Evolutionary conservation across 2,797 vertebrate genomes (phyloP), one percentile per base, ranked within the genome.

Genomic region (Prunella strophiata): DNA sequence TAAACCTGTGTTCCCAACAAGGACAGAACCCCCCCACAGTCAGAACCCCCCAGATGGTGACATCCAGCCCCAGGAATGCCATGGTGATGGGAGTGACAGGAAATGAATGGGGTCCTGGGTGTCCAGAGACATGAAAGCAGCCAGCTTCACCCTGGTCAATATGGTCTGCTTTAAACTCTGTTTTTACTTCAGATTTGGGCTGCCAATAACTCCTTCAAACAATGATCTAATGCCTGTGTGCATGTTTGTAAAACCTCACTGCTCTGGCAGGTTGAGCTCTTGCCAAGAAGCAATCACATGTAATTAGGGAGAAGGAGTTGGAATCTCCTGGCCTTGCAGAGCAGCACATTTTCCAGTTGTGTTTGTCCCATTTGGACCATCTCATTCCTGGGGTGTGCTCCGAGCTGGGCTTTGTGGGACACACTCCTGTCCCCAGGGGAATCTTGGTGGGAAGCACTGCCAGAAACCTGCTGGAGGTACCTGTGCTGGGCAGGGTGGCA

Each of bases 161-260:
- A 77, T 93, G 95, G 81, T 92, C 92, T 92, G 72, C 90, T 90
- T 95, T 95, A 93, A 96, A 84, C 93, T 73, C 55, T 95, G 95
- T 92, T 96, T 96, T 96, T 92, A 79, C 93, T 95, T 95, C 86
- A 52, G 92, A 65, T 85, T 89, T 15, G 58, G 65, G 77, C 94
- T 96, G 96, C 96, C 95, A 97, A 95, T 95, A 97, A 95, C 93
- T 96, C 96, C 89, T 94, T 96, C 96, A 96, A 97, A 97, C 96
- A 97, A 97, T 96, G 96, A 97, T 93, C 95, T 97, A 96, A 97
- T 97, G 95, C 94, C 95, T 89, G 52, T 94, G 95, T 96, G 97
- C 96, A 86, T 95, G 88, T 96, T 97, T 97, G 96, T 97, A 94
- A 96, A 96, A 96, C 95, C 95, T 97, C 96, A 94, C 93, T 91